phyloP scores from a whole-genome alignment of 2,888 invertebrate genomes.

The Cataglyphis rosenhaueri region DNA sequence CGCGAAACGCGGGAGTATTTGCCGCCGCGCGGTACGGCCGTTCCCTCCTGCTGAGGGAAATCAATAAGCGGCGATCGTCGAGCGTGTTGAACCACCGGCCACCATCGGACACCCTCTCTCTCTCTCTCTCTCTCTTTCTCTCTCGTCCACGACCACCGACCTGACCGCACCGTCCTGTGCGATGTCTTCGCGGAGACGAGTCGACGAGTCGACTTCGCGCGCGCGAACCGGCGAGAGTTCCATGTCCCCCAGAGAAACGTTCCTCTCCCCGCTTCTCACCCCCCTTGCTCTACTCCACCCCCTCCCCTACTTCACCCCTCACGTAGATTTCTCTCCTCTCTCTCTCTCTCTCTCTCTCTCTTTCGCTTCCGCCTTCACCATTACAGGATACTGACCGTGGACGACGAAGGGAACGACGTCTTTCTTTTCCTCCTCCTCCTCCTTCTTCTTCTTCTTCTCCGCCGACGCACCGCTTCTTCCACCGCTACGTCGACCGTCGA shows the following conservation, averaged over 20 bases:
- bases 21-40: conserved; percentile 43
- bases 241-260: neutral
- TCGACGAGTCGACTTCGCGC: conserved; percentile 27
- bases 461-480: conserved; percentile 65
- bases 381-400: conserved; percentile 68
- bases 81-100: conserved; percentile 20
- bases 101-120: conserved; percentile 57
- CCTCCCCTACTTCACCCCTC: too few species aligned
- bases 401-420: conserved; percentile 67
- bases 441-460: conserved; percentile 43
- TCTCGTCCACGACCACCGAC: conserved; percentile 14
- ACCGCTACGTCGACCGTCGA: conserved; percentile 58
- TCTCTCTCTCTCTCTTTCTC: too few species aligned
- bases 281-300: too few species aligned
- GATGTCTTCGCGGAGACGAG: conserved; percentile 15
- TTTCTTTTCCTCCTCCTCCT: conserved; percentile 55
- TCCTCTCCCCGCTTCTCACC: neutral
- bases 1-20: conserved; percentile 58
- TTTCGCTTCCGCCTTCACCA: neutral
- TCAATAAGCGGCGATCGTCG: conserved; percentile 80
- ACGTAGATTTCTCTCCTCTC: neutral
- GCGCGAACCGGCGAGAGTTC: conserved; percentile 35
- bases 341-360: neutral
- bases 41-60: conserved; percentile 71
- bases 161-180: conserved; percentile 43